Evolutionary conservation across 2,888 invertebrate genomes (phyloP), one percentile per base, ranked within the genome.

Genomic region (Eilema depressum): DNA sequence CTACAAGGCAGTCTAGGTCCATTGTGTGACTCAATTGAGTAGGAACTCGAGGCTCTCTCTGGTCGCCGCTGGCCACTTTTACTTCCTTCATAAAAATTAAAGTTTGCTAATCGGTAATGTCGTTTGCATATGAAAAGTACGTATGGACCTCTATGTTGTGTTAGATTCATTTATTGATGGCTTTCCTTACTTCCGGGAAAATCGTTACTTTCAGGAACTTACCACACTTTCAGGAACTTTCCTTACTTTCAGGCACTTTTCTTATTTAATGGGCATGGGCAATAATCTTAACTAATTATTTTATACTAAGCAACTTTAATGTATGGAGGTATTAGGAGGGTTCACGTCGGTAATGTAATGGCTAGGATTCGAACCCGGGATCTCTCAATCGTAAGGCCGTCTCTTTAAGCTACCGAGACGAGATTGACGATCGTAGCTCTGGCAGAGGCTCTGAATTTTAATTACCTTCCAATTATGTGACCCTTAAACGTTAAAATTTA

Each of bases 11-110:
- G 61, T 56, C 65, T 69, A 60, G 63, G 53, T 69, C 53, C 1
- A 76, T 78, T 70, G 70, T 10, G 76, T 71, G 65, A 57, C 65
- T 66, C 69, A 73, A 74, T 62, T 71, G 57, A 28, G 17, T 56
- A n/a, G 47, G 53, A n/a, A 63, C 71, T 60, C 59, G 69, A 33
- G 67, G 53, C 69, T 73, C 69, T 68, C 56, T 30, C 37, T 65
- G 66, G 74, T 67, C 73, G 11, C 11, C 20, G 14, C 53, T 20
- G 70, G 70, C 72, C 73, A 71, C 81, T 80, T 80, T 78, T 80
- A 75, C 76, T 78, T 80, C 78, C 75, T 72, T 41, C 56, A 66
- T 75, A 33, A 62, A 53, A 63, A 68, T 23, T 26, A 14, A n/a
- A 23, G 28, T 26, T 37, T 17, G 17, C 14, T 63, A 37, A 56